Base-by-base conservation (phyloP, 2,797 vertebrate genomes). In the Phrynocephalus guinanensis region DNA sequence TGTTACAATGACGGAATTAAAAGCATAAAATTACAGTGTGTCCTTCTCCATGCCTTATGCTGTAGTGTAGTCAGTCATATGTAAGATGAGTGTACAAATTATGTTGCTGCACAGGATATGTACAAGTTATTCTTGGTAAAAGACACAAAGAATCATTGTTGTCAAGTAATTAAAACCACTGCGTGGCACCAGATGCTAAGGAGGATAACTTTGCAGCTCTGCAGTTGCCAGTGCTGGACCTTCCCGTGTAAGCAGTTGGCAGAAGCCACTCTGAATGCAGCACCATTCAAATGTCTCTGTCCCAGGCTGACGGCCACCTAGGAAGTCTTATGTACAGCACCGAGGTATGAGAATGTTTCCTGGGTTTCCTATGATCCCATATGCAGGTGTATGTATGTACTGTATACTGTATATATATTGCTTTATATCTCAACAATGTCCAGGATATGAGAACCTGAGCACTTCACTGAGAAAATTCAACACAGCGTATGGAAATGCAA, bases 1-100 rank as follows among this genome's bases (percentile, higher is more conserved):
- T 30, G 2, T 92, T 86, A 92, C 24, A 79, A 72, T 0, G 20
- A 90, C 78, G 83, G 90, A 0, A 30, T 93, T 94, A 96, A 92
- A 94, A 94, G 92, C 85, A 3, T 30, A 33, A 68, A 72, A 30
- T 86, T 77, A 88, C 67, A 68, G 28, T 91, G 86, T 70, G 82
- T 24, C 15, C 89, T 28, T 50, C 82, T 75, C 78, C 83, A 85
- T 66, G 22, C 82, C 63, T n/a, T 83, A 52, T 81, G 33, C 9
- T 80, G 84, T 6, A 82, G 22, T 83, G 38, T 44, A 44, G 38
- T 44, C 76, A 90, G 48, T 84, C 85, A 91, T 72, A 68, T 0
- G 0, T 5, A 63, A 76, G 16, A 66, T 0, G 3, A 90, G 44
- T 67, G 7, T 10, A 71, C 20, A 11, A 33, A 87, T 6, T 5